phyloP scores from a whole-genome alignment of 1,140 invertebrate species.

The Drosophila murphyi region DNA sequence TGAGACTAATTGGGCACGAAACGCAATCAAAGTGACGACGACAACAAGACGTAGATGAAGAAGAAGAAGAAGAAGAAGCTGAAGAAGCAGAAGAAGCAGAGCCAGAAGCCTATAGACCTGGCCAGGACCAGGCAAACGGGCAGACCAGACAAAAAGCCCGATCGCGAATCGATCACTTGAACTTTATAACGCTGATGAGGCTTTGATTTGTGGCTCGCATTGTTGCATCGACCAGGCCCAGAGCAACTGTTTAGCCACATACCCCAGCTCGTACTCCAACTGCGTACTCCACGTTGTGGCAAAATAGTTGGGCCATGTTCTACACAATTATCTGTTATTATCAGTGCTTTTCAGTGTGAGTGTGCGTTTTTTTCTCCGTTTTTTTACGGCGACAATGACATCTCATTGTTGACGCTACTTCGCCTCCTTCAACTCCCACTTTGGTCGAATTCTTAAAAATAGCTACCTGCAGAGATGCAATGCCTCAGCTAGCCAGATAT shows the following conservation, averaged over 20 bases:
- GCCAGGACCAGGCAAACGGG: slow-evolving; percentile 5
- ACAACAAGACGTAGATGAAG: slow-evolving; percentile 44
- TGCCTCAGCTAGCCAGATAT: slow-evolving; percentile 6
- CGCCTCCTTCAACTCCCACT: slow-evolving; percentile 9
- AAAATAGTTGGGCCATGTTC: slow-evolving; percentile 83
- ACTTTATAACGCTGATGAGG: slow-evolving; percentile 78
- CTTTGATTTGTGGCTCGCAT: slow-evolving; percentile 72
- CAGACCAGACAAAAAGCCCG: slow-evolving; percentile 15
- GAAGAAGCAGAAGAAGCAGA: background rate
- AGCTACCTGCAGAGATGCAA: slow-evolving; percentile 65
- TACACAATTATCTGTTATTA: slow-evolving; percentile 84
- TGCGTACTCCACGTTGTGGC: slow-evolving; percentile 27
- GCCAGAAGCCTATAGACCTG: background rate
- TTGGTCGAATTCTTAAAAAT: slow-evolving; percentile 78
- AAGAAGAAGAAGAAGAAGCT: slow-evolving; percentile 7
- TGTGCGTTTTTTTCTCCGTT: slow-evolving; percentile 17
- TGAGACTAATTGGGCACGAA: slow-evolving; percentile 84
- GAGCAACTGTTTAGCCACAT: slow-evolving; percentile 14
- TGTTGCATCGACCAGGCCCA: slow-evolving; percentile 17
- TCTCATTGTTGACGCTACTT: slow-evolving; percentile 58
- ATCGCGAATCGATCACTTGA: slow-evolving; percentile 70
- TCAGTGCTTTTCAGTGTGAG: slow-evolving; percentile 59
- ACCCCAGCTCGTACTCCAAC: background rate
- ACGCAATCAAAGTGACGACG: slow-evolving; percentile 83
- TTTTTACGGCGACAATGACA: slow-evolving; percentile 66